Conservation (phyloP, 2,113 vertebrate species). For the Channa maculata region DNA sequence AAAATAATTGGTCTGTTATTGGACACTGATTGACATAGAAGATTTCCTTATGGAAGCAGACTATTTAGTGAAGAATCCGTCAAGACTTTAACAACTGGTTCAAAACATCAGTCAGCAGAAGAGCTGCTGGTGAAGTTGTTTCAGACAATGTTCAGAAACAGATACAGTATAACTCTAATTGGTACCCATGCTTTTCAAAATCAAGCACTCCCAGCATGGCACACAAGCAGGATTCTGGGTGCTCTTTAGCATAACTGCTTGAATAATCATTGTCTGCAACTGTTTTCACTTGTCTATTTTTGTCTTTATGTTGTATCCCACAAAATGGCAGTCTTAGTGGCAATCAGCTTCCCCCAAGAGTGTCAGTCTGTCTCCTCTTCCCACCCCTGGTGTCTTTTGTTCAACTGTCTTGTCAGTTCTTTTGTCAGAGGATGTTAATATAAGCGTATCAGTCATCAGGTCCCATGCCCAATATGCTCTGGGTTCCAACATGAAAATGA, state of each 20-base stretch:
- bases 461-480: slow-evolving; percentile 62
- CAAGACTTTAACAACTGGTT: slow-evolving; percentile 45
- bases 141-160: slow-evolving; percentile 21
- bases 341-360: slow-evolving; percentile 54
- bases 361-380: slow-evolving; percentile 63
- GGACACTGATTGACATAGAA: slow-evolving; percentile 4
- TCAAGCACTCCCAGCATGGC: slow-evolving; percentile 13
- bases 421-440: slow-evolving; percentile 68
- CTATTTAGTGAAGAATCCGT: slow-evolving; percentile 26
- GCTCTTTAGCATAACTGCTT: slow-evolving; percentile 45
- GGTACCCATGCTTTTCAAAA: slow-evolving; percentile 37
- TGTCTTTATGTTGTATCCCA: slow-evolving; percentile 44
- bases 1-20: slow-evolving; percentile 52
- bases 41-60: slow-evolving; percentile 30
- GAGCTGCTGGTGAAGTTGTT: slow-evolving; percentile 35
- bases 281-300: slow-evolving; percentile 58
- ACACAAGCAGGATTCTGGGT: slow-evolving; percentile 33
- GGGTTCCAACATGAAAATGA: slow-evolving; percentile 69
- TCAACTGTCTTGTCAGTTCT: slow-evolving; percentile 54
- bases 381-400: slow-evolving; percentile 63
- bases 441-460: slow-evolving; percentile 67
- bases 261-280: slow-evolving; percentile 54
- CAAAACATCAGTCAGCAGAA: slow-evolving; percentile 48
- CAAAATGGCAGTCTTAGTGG: slow-evolving; percentile 73
- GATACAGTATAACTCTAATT: slow-evolving; percentile 28